Conservation (phyloP, 2,888 invertebrate species). For the Myopa testacea region DNA sequence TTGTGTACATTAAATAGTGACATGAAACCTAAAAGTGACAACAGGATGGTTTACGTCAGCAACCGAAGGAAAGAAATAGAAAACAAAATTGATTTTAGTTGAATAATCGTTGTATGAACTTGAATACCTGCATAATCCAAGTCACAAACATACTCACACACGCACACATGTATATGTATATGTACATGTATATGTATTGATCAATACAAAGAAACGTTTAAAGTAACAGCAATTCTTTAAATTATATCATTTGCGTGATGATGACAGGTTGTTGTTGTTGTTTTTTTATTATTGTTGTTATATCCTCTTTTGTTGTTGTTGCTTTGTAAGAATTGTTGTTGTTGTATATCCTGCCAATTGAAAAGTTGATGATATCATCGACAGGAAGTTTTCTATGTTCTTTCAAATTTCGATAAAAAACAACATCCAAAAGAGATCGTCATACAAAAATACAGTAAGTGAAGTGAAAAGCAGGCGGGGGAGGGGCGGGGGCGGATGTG, state of each 20-base stretch:
- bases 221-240: too few species aligned
- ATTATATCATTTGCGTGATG: too few species aligned
- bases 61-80: too few species aligned
- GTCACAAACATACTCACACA: not conserved
- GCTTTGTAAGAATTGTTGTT: too few species aligned
- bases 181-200: too few species aligned
- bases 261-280: too few species aligned
- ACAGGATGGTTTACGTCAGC: not conserved
- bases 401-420: not conserved
- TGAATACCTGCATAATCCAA: not conserved
- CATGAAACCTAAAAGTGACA: not conserved
- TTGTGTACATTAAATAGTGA: not conserved
- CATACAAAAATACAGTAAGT: not conserved
- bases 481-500: not conserved
- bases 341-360: not conserved
- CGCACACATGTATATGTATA: not conserved
- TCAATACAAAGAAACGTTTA: too few species aligned
- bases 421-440: not conserved
- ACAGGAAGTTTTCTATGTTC: constrained; percentile 18
- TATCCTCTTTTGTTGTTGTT: too few species aligned
- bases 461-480: not conserved
- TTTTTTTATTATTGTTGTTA: too few species aligned
- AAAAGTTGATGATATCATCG: constrained; percentile 5
- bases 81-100: too few species aligned
- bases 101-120: not conserved